A percentile compares a stretch with the other conserved stretches of the same genome.
Evolutionary conservation across 2,113 vertebrate genomes (phyloP).

Genomic region (Macrotis lagotis): DNA sequence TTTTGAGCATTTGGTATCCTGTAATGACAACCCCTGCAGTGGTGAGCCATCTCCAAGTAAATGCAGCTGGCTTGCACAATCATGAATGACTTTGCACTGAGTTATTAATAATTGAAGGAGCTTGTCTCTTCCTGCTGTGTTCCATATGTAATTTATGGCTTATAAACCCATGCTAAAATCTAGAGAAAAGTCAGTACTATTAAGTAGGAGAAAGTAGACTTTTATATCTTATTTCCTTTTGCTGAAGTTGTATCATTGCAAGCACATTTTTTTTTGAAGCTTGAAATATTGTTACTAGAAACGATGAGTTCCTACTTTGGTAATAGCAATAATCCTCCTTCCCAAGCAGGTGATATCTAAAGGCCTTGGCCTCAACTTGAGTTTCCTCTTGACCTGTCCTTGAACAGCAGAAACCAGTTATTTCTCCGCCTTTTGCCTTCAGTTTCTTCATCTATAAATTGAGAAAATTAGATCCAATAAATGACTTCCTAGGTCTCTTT

Average conservation of each 20-base stretch:
- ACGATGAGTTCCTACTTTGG: not conserved
- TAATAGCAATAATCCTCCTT: not conserved
- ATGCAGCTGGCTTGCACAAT: slow-evolving; percentile 69
- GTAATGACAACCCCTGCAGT: slow-evolving; percentile 74
- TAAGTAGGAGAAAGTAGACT: slow-evolving; percentile 50
- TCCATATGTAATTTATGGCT: slow-evolving; percentile 82
- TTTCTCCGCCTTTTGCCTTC: not conserved
- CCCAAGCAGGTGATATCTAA: rapidly evolving
- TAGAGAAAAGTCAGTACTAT: slow-evolving; percentile 58
- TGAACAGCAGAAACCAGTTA: not conserved
- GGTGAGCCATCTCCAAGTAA: slow-evolving; percentile 70
- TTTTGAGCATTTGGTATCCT: slow-evolving; percentile 74
- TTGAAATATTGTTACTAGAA: not conserved
- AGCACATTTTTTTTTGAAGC: slow-evolving; percentile 6
- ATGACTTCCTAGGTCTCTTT: not conserved
- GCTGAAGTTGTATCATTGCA: not conserved
- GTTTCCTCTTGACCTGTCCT: not conserved
- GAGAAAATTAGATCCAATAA: not conserved
- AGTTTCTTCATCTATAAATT: not conserved
- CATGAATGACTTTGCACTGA: slow-evolving; percentile 79
- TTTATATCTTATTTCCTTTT: not conserved
- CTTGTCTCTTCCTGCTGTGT: slow-evolving; percentile 80
- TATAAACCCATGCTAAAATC: slow-evolving; percentile 70
- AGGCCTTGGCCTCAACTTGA: not conserved
- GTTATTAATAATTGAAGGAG: slow-evolving; percentile 83